Conservation (phyloP, 37 sponge, comb jelly and placozoan genomes). For the Halichondria panicea region DNA sequence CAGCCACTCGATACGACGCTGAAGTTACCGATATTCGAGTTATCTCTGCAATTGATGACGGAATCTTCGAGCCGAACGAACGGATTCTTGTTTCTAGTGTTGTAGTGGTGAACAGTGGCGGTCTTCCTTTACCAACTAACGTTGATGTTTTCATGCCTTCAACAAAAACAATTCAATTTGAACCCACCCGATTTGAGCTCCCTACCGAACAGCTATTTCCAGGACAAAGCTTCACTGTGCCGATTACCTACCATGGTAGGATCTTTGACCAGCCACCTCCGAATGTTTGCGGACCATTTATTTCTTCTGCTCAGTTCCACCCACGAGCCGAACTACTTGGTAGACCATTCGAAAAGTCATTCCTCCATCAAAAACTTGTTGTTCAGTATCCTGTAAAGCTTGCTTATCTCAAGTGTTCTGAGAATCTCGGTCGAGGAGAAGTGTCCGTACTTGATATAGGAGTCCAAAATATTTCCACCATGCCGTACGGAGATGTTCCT, state of each 20-base stretch:
- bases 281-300: conserved; percentile 52
- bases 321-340: conserved; percentile 53
- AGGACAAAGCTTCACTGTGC: conserved; percentile 23
- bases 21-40: conserved; percentile 16
- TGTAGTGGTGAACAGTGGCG: conserved; percentile 46
- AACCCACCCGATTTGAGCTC: conserved; percentile 38
- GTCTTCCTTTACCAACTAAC: conserved; percentile 56
- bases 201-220: conserved; percentile 27
- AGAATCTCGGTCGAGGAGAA: conserved; percentile 57
- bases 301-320: conserved; percentile 43
- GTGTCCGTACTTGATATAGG: conserved; percentile 25
- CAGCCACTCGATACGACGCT: conserved; percentile 49
- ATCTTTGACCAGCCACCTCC: conserved; percentile 79
- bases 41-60: conserved; percentile 62
- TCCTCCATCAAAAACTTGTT: conserved; percentile 9
- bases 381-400: conserved; percentile 78
- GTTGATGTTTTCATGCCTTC: conserved; percentile 39
- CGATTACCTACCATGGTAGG: conserved; percentile 46
- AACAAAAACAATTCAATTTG: conserved; percentile 58
- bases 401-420: neutral
- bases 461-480: conserved; percentile 59
- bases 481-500: conserved; percentile 52
- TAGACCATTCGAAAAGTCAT: conserved; percentile 51
- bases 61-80: conserved; percentile 84
- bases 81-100: conserved; percentile 46